A percentile compares a stretch with the other conserved stretches of the same genome.
These are phyloP conservation scores for Aptenodytes patagonicus DNA, from an alignment of 2,113 vertebrate genomes.

Conservation along the genomic window DNA sequence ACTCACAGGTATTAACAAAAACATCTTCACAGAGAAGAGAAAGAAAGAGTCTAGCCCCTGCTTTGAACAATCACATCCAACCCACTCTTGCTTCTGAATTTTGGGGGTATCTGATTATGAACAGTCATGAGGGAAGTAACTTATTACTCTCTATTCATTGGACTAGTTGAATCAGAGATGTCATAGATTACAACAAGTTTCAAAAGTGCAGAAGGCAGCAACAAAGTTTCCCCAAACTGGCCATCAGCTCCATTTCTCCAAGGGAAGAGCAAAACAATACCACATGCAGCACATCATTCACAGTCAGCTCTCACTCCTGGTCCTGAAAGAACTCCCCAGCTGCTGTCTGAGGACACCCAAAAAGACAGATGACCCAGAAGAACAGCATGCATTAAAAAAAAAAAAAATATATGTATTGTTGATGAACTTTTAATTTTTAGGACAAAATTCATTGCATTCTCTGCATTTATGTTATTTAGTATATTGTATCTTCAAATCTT, in stretches of 20 bases:
- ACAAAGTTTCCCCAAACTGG: not conserved
- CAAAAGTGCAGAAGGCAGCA: not conserved
- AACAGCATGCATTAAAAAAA: not conserved
- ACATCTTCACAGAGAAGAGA: not conserved
- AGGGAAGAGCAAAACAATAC: not conserved
- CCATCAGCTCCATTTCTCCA: not conserved
- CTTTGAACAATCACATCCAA: not conserved
- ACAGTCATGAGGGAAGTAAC: not conserved
- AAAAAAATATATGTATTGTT: rapidly evolving
- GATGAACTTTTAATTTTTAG: not conserved
- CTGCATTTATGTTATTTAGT: not conserved
- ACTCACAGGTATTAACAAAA: not conserved
- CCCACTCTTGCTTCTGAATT: not conserved
- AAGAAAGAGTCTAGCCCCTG: not conserved
- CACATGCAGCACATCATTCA: not conserved
- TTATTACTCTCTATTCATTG: not conserved
- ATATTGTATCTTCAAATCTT: not conserved
- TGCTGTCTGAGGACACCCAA: not conserved
- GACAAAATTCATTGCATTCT: not conserved
- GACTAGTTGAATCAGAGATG: not conserved
- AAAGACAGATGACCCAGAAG: not conserved
- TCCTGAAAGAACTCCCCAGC: not conserved
- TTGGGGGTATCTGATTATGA: not conserved
- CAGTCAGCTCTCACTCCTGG: not conserved
- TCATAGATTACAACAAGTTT: not conserved